phyloP scores from a whole-genome alignment of 1,140 invertebrate genomes.

The Ganaspis sp. region DNA sequence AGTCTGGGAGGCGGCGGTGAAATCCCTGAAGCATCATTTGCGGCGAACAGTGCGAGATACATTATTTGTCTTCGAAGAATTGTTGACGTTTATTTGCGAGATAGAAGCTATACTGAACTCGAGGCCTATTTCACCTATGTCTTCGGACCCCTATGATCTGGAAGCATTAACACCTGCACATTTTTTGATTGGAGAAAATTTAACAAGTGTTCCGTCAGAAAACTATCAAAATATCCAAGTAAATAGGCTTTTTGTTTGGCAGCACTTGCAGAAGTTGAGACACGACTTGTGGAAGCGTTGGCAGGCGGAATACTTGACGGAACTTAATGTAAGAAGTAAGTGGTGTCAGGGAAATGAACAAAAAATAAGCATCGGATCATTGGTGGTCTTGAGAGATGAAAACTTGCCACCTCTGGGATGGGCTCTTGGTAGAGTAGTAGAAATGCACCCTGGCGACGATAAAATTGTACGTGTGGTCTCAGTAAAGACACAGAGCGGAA shows the following conservation, averaged over 20 bases:
- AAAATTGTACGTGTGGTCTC: slow-evolving; percentile 38
- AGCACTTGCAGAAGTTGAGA: slow-evolving; percentile 32
- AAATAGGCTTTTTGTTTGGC: slow-evolving; percentile 36
- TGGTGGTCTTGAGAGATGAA: slow-evolving; percentile 21
- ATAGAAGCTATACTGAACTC: slow-evolving; percentile 30
- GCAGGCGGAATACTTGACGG: slow-evolving; percentile 36
- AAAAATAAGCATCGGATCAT: neutral
- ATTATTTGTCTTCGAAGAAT: too few relatives aligned
- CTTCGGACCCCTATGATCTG: neutral
- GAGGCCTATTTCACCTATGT: neutral
- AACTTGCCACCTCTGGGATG: slow-evolving; percentile 39
- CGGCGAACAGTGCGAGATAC: neutral
- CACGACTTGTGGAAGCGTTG: slow-evolving; percentile 46
- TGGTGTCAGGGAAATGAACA: neutral
- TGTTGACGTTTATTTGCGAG: neutral
- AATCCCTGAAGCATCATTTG: slow-evolving; percentile 33
- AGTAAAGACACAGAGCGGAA: slow-evolving; percentile 40
- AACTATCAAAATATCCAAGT: neutral
- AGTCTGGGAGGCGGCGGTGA: slow-evolving; percentile 33
- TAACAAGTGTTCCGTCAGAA: neutral
- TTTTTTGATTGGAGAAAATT: slow-evolving; percentile 12
- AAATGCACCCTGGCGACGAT: slow-evolving; percentile 49
- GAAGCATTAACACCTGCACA: slow-evolving; percentile 13
- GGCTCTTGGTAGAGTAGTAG: slow-evolving; percentile 44
- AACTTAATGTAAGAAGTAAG: neutral